Evolutionary conservation across 2,113 vertebrate genomes (phyloP), one percentile per base, ranked within the genome.

Genomic region (Embiotoca jacksoni): DNA sequence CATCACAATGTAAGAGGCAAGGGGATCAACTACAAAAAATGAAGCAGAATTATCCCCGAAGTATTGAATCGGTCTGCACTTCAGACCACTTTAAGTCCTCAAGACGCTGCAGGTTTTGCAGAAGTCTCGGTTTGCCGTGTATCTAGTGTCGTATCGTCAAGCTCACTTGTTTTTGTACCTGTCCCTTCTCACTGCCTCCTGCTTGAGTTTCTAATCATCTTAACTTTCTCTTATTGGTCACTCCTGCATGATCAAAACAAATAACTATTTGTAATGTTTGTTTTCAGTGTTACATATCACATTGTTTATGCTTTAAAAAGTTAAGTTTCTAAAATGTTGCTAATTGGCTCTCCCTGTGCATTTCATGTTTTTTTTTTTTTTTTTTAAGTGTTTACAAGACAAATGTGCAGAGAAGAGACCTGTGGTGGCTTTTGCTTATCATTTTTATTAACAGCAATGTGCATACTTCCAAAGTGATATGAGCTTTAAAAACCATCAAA

Each of bases 361-460:
- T 23, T 23, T 23, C 23, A 23, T 23, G 23, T 23, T 23, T 23
- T 23, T 23, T 23, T 23, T 23, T 23, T 23, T 23, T 23, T 23
- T 23, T 23, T 23, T 23, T 23, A 23, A 23, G 23, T 23, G 37
- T 39, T 39, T 39, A 4, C 5, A 39, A 39, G 23, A 23, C 23
- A 23, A 23, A 23, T 23, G 23, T 23, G 23, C 23, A 78, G 4
- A 49, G 35, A 30, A 30, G 15, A 75, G 39, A 74, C 37, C 32
- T 2, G 6, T 47, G 23, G 41, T 60, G 60, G 46, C 36, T 60
- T 88, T 87, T 86, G 66, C 65, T 88, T 86, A 80, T 83, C 61
- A 68, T 91, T 92, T 92, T 93, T 93, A 93, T 92, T 90, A 91
- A 94, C 93, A 93, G 88, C 89, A 91, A 89, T 93, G 93, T 92